phyloP scores from a whole-genome alignment of 2,888 invertebrate species.

The Cryptocephalus primarius region DNA sequence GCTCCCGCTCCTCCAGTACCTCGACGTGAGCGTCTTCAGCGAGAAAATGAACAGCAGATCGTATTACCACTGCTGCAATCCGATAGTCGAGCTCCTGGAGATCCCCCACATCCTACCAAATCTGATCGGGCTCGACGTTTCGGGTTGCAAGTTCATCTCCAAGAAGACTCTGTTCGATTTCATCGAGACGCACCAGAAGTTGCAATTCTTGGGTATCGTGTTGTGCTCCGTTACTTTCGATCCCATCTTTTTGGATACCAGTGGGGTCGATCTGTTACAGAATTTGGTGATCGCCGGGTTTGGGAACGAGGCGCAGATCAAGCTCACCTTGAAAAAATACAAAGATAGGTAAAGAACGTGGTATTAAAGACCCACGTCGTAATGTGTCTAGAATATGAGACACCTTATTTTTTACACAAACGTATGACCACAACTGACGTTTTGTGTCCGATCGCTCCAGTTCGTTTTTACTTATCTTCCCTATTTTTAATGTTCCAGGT shows the following conservation, averaged over 20 bases:
- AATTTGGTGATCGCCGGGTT: constrained; percentile 26
- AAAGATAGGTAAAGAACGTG: constrained; percentile 24
- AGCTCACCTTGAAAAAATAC: constrained; percentile 46
- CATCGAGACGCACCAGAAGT: constrained; percentile 25
- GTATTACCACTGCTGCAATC: constrained; percentile 10
- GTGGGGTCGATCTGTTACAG: constrained; percentile 15
- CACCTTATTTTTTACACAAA: too few relatives aligned
- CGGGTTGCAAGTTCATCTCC: constrained; percentile 36
- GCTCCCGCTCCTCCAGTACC: constrained; percentile 23
- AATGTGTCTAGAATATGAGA: too few relatives aligned
- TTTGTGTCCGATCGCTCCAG: too few relatives aligned
- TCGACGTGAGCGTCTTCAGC: constrained; percentile 31
- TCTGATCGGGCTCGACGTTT: constrained; percentile 51
- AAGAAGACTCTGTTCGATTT: constrained; percentile 19
- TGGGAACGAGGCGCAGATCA: constrained; percentile 31
- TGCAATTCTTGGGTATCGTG: constrained; percentile 32
- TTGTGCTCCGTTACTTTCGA: constrained; percentile 27
- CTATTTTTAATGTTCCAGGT: constrained; percentile 27
- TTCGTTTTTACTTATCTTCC: not conserved
- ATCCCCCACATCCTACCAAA: constrained; percentile 41
- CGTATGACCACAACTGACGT: too few relatives aligned
- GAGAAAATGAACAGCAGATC: constrained; percentile 22
- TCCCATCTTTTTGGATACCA: constrained; percentile 21
- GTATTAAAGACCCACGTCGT: too few relatives aligned
- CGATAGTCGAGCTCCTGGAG: constrained; percentile 28